Percentiles rank a stretch among this genome's conserved stretches.
Evolutionary conservation across 2,888 invertebrate species (phyloP).

Genomic region (Diploptera punctata): DNA sequence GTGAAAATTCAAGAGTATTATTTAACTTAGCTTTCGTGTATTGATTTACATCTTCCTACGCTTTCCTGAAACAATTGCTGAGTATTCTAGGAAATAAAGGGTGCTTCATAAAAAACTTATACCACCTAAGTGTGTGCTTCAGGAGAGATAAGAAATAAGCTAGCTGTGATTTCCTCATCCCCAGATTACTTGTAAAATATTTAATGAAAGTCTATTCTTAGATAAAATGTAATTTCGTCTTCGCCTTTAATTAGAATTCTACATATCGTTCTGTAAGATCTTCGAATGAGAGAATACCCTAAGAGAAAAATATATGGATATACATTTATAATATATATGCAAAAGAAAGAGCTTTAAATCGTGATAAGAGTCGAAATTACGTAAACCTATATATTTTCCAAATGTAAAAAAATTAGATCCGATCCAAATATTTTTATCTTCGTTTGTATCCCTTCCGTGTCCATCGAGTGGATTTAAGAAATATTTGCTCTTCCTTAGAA

Average conservation of each 20-base stretch:
- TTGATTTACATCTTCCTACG: not conserved
- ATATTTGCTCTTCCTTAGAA: not conserved
- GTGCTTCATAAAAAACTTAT: not conserved
- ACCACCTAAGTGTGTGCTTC: not conserved
- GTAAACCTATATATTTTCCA: constrained; percentile 11
- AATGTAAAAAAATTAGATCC: not conserved
- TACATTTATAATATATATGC: not conserved
- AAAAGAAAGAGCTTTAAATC: not conserved
- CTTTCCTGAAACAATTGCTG: not conserved
- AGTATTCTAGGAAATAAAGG: not conserved
- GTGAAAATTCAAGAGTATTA: not conserved
- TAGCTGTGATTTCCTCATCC: constrained; percentile 7
- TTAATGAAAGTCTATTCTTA: too few relatives aligned
- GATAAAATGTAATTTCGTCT: too few relatives aligned
- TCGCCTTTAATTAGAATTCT: constrained; percentile 1
- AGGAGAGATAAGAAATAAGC: not conserved
- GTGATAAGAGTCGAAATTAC: constrained; percentile 1
- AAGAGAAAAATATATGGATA: not conserved
- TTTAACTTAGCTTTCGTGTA: not conserved
- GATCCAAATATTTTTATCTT: not conserved
- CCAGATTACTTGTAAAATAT: not conserved
- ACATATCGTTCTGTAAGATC: constrained; percentile 9
- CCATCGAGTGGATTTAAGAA: not conserved
- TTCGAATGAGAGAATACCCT: not conserved
- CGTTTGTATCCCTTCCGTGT: not conserved